Conservation (phyloP, 2,113 vertebrate genomes). For the Pungitius pungitius region DNA sequence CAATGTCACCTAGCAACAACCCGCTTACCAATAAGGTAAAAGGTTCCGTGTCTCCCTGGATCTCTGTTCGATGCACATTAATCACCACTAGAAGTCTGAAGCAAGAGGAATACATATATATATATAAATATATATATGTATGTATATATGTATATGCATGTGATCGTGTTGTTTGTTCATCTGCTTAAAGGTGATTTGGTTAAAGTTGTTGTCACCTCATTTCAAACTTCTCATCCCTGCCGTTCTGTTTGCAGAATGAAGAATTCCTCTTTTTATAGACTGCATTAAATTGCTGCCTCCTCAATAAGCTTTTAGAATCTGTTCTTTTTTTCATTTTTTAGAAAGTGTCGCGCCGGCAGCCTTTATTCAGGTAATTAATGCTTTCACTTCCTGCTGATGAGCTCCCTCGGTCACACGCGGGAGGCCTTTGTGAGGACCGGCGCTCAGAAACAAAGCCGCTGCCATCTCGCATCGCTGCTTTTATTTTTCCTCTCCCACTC, state of each 20-base stretch:
- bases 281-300: conserved; percentile 35
- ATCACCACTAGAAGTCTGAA: conserved; percentile 34
- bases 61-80: no score
- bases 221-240: conserved; percentile 44
- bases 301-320: conserved; percentile 37
- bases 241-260: conserved; percentile 38
- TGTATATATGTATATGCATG: no score
- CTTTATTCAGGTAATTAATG: conserved; percentile 68
- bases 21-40: neutral
- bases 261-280: conserved; percentile 29
- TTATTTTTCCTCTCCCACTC: conserved; percentile 19
- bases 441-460: conserved; percentile 44
- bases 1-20: neutral
- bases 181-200: conserved; percentile 37
- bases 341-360: conserved; percentile 48
- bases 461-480: conserved; percentile 27
- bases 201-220: conserved; percentile 48
- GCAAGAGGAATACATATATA: no score
- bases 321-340: conserved; percentile 16
- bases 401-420: conserved; percentile 38
- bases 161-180: conserved; percentile 27
- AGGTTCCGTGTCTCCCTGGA: neutral
- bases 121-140: no score
- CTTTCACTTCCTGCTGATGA: conserved; percentile 57
- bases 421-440: conserved; percentile 47